A percentile compares a stretch with the other conserved stretches of the same genome.
Conservation (phyloP, 2,797 vertebrate species). For the Rhinichthys osculus region DNA sequence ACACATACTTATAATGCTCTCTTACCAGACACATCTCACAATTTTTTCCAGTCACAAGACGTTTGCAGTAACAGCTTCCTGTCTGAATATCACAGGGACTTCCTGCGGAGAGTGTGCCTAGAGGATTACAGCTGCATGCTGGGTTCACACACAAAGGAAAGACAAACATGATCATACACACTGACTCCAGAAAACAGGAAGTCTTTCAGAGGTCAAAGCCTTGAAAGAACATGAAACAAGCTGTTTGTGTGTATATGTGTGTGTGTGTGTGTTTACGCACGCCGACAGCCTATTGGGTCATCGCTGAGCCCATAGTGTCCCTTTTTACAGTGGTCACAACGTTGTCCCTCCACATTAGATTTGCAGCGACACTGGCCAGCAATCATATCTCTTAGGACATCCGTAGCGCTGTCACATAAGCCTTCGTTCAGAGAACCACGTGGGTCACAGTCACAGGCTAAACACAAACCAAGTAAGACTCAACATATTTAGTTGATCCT, state of each 20-base stretch:
- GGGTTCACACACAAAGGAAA: constrained; percentile 58
- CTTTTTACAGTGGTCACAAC: constrained; percentile 91
- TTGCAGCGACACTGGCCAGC: constrained; percentile 97
- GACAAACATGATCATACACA: constrained; percentile 35
- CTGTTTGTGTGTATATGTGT: constrained; percentile 9
- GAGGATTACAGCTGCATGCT: constrained; percentile 90
- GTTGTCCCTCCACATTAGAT: constrained; percentile 89
- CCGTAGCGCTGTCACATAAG: constrained; percentile 88
- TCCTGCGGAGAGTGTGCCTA: constrained; percentile 89
- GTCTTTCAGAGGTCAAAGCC: constrained; percentile 14
- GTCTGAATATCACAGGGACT: constrained; percentile 85
- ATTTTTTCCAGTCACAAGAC: constrained; percentile 86
- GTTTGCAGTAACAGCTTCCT: constrained; percentile 94
- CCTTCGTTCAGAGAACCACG: constrained; percentile 88
- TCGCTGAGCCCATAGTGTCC: constrained; percentile 88
- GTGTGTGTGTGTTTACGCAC: constrained; percentile 76
- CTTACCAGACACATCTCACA: constrained; percentile 91
- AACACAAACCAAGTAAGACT: constrained; percentile 6
- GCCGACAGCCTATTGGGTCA: constrained; percentile 85
- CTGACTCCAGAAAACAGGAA: constrained; percentile 48
- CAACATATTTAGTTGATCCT: too few species aligned
- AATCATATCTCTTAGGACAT: constrained; percentile 87
- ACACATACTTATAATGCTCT: constrained; percentile 26
- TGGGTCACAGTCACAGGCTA: constrained; percentile 92
- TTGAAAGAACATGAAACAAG: constrained; percentile 16